phyloP scores from a whole-genome alignment of 2,888 invertebrate genomes.

The Plagiodera versicolora region DNA sequence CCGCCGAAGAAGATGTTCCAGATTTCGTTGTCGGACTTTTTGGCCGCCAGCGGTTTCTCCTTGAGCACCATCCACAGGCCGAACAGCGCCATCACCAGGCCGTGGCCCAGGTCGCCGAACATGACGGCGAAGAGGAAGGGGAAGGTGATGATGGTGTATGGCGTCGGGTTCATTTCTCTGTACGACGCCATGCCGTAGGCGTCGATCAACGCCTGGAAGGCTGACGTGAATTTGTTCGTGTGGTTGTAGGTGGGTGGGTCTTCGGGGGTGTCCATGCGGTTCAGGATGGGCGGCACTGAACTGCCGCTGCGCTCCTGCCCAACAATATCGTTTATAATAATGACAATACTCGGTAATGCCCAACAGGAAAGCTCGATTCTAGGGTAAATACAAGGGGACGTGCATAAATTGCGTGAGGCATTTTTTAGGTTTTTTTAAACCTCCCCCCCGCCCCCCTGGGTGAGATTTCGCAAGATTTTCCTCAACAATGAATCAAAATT shows the following conservation, averaged over 20 bases:
- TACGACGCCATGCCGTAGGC: conserved; percentile 96
- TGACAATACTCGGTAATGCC: too few species aligned
- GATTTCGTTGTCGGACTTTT: conserved; percentile 92
- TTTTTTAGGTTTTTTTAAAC: too few species aligned
- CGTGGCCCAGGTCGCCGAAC: conserved; percentile 98
- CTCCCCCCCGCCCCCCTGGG: too few species aligned
- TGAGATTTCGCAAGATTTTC: too few species aligned
- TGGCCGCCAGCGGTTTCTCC: conserved; percentile 87
- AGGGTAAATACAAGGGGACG: too few species aligned
- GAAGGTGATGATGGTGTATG: conserved; percentile 96
- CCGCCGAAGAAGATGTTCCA: conserved; percentile 98
- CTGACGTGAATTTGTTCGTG: conserved; percentile 93
- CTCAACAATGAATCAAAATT: too few species aligned
- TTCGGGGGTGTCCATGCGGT: conserved; percentile 87
- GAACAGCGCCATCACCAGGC: conserved; percentile 87
- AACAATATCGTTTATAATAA: too few species aligned
- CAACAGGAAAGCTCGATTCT: too few species aligned
- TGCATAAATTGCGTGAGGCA: too few species aligned
- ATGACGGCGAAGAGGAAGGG: conserved; percentile 97
- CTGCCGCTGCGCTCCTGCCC: conserved; percentile 87
- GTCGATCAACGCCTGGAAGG: conserved; percentile 94
- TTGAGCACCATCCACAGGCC: conserved; percentile 94
- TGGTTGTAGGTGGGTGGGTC: conserved; percentile 95
- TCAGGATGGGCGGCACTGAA: conserved; percentile 93
- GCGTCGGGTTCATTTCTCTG: conserved; percentile 96